Evolutionary conservation across 2,797 vertebrate species (phyloP), one percentile per base, ranked within the genome.

Genomic region (Cossypha caffra): DNA sequence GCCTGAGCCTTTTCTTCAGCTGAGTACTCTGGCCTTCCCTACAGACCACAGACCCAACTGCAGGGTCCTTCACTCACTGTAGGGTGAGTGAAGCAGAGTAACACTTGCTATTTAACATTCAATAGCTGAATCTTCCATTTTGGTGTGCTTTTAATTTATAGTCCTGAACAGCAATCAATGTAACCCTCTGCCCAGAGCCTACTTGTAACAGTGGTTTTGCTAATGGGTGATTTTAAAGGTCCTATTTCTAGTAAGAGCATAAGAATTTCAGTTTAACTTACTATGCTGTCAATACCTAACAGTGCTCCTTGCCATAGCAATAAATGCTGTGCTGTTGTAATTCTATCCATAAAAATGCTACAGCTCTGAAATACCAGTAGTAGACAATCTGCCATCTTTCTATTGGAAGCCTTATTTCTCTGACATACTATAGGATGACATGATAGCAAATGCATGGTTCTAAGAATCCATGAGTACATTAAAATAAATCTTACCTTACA

Each of bases 401-500:
- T 77, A 50, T 45, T 82, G n/a, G 61, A 79, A 89, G 28, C 42
- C 40, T 85, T 90, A 52, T 45, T 61, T 64, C 57, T 77, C 57
- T 95, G 82, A 80, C 63, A 77, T 29, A 33, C 71, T 95, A 57
- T 24, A 86, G 85, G 50, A 80, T 73, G 73, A 83, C 24, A 66
- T 10, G 45, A 68, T 57, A 89, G 45, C 26, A 90, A 95, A 71
- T 52, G 11, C 51, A 55, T 87, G 64, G 31, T 57, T 87, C 63
- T 69, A 69, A 76, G 84, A 73, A 89, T 59, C 40, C 68, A 38
- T 0, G 3, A 87, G 64, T 50, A 82, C 45, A 67, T 91, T 57
- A 80, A 89, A 85, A 92, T 76, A 93, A 89, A 87, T 73, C 63
- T 95, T 85, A 62, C 66, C 18, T 87, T 85, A 63, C 52, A 77